A percentile compares a stretch with the other conserved stretches of the same genome.
Evolutionary conservation across 92 coral and sea anemone species (phyloP).

Genomic region (Diadumene lineata): DNA sequence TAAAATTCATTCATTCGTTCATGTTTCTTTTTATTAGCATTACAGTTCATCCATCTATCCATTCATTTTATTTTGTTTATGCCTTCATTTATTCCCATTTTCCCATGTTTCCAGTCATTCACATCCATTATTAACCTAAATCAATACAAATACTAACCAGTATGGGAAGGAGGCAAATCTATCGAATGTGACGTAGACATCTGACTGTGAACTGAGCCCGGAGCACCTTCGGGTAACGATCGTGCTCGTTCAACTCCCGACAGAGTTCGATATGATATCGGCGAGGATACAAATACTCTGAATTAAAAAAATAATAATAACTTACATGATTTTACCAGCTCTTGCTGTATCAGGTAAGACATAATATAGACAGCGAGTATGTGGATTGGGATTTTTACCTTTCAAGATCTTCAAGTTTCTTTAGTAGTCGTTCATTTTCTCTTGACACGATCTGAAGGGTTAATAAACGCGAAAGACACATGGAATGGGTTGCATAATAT

Average conservation of each 20-base stretch:
- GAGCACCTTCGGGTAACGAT: conserved; percentile 61
- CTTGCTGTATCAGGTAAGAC: no score
- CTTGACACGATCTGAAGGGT: conserved; percentile 75
- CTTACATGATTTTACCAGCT: no score
- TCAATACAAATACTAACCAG: conserved; percentile 32
- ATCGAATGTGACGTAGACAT: conserved; percentile 20
- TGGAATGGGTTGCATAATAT: no score
- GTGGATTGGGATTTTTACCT: no score
- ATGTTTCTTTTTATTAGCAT: no score
- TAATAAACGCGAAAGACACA: no score
- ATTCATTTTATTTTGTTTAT: no score
- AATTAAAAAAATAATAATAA: no score
- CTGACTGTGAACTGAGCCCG: conserved; percentile 18
- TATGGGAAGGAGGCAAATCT: neutral
- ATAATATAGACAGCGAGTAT: no score
- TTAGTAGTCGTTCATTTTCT: conserved; percentile 87
- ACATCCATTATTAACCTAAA: neutral
- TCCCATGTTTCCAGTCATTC: neutral
- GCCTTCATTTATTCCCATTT: no score
- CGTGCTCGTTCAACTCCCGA: conserved; percentile 70
- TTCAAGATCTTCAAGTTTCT: conserved; percentile 87
- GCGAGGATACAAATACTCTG: conserved; percentile 68
- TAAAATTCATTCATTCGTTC: no score
- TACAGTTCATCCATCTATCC: no score
- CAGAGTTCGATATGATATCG: conserved; percentile 41